Conservation (phyloP, 2,797 vertebrate genomes). For the Acropternis orthonyx region DNA sequence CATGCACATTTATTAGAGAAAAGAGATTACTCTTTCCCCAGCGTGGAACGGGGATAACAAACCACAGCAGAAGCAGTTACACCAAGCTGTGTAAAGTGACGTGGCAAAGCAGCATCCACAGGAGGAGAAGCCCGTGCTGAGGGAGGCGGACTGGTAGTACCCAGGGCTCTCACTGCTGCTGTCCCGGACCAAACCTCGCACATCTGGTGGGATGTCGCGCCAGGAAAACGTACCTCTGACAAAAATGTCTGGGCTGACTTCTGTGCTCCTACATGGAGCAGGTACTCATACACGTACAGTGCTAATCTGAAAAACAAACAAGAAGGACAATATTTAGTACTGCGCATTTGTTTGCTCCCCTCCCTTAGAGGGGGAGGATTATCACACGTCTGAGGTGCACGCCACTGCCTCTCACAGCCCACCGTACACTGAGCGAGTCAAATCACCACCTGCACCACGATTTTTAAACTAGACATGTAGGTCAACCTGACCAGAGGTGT, state of each 20-base stretch:
- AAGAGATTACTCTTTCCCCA: background rate
- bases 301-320: slow-evolving; percentile 89
- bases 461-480: slow-evolving; percentile 47
- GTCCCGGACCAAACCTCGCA: background rate
- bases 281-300: slow-evolving; percentile 97
- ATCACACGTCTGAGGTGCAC: background rate
- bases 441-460: background rate
- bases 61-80: background rate
- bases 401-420: background rate
- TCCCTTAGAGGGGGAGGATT: background rate
- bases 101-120: background rate
- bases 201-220: background rate
- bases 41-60: background rate
- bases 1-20: background rate
- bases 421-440: background rate
- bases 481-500: slow-evolving; percentile 48
- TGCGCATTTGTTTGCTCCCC: background rate
- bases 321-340: slow-evolving; percentile 42
- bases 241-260: slow-evolving; percentile 98
- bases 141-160: background rate
- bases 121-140: background rate
- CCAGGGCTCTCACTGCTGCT: background rate
- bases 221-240: slow-evolving; percentile 88
- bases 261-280: slow-evolving; percentile 98
- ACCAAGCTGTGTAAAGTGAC: background rate